Percentiles rank a stretch among this genome's conserved stretches.
Conservation (phyloP, 1,140 invertebrate genomes). For the Oscheius sp. region DNA sequence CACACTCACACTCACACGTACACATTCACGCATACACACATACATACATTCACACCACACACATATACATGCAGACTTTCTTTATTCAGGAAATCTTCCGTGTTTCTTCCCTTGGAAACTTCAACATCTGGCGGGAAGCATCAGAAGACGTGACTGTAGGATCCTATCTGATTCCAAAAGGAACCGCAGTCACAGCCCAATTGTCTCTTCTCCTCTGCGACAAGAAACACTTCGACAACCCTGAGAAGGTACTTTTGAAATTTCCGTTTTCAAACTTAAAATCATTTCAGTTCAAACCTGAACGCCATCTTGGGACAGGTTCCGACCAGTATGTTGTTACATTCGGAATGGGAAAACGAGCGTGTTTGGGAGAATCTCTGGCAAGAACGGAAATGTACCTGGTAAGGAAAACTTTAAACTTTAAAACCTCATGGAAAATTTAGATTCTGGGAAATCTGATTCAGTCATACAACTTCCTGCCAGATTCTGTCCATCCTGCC, state of each 20-base stretch:
- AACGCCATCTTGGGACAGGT: constrained; percentile 6
- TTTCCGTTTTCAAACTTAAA: background rate
- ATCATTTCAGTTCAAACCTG: constrained; percentile 31
- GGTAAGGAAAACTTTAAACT: background rate
- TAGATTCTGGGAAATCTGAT: constrained; percentile 10
- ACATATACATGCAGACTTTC: too few species aligned
- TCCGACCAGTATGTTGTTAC: constrained; percentile 24
- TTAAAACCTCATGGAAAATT: background rate
- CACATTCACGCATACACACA: too few species aligned
- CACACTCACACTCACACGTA: too few species aligned
- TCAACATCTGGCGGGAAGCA: constrained; percentile 25
- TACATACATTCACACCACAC: too few species aligned
- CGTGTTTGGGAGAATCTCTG: constrained; percentile 27
- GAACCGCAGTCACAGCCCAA: background rate
- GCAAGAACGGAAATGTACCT: constrained; percentile 33
- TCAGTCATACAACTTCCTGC: background rate
- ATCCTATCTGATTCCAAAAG: constrained; percentile 22
- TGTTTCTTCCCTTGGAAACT: constrained; percentile 21
- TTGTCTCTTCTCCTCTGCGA: constrained; percentile 12
- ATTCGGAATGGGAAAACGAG: constrained; percentile 28
- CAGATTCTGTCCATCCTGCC: too few species aligned
- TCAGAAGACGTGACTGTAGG: constrained; percentile 14
- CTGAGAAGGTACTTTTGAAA: constrained; percentile 5
- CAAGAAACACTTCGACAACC: constrained; percentile 20
- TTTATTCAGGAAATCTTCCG: background rate